Base-by-base conservation (phyloP, 2,113 vertebrate species). In the Pseudorasbora parva region DNA sequence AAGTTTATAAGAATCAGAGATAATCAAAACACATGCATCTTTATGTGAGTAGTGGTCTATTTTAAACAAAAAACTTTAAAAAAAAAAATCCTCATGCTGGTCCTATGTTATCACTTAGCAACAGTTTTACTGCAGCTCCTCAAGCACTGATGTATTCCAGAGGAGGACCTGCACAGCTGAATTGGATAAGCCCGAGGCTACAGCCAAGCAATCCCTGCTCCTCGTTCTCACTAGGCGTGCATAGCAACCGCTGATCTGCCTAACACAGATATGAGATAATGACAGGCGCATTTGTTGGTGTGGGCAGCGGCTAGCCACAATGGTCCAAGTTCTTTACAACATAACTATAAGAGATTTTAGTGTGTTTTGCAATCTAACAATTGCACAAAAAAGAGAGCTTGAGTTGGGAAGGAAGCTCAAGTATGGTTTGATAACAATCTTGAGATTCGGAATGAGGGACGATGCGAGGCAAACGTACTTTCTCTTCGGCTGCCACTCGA, bases 201-300 rank as follows among this genome's bases (percentile, higher is more conserved):
- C 88, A 90, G 88, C 87, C 87, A 86, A 91, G 88, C 88, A 88
- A 86, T 81, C 86, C 83, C 37, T 59, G 5, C 25, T n/a, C 15
- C 41, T 43, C 25, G 11, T 51, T 59, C 30, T 21, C 64, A 23
- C 49, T 60, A 72, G 72, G 64, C 84, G 86, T 82, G 78, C 27
- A 59, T 73, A 81, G 84, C 83, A 86, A 83, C 85, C 77, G 79
- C 78, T 89, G 84, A 86, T 87, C 81, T 82, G 74, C 86, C 87
- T 90, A 85, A 86, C 76, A 71, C 88, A 91, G 90, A 91, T 87
- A 89, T 90, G 89, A 86, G 90, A 86, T 90, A 88, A 93, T 87
- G 86, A 62, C 87, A 87, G 76, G 47, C 64, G 1, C 78, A 56
- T 77, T 84, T 87, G 81, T 88, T 90, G 87, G 84, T 90, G 82